Evolutionary conservation across 2,113 vertebrate species (phyloP).

Genomic region (Chascanopsetta lugubris): DNA sequence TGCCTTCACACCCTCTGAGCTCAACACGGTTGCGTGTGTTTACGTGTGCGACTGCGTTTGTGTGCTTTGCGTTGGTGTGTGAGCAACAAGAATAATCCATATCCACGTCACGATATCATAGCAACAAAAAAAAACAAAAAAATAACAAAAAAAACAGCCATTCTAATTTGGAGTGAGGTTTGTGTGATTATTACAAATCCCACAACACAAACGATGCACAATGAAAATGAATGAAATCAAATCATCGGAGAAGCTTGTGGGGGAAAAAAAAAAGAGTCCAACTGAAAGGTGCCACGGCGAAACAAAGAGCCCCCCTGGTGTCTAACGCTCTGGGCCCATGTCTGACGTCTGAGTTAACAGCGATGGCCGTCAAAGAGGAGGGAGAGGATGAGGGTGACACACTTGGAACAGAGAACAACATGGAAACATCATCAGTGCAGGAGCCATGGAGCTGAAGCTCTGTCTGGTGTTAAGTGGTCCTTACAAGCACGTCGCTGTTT

Average conservation of each 20-base stretch:
- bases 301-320: background rate
- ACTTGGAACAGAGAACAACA: slow-evolving; percentile 62
- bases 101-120: no score
- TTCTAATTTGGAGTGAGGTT: background rate
- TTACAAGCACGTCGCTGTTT: slow-evolving; percentile 99
- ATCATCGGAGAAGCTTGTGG: slow-evolving; percentile 42
- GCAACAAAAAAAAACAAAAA: background rate
- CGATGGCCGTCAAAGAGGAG: slow-evolving; percentile 35
- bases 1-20: no score
- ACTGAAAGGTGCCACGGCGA: slow-evolving; percentile 38
- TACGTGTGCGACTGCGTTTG: no score
- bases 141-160: no score
- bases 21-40: no score
- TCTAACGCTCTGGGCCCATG: slow-evolving; percentile 8
- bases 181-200: background rate
- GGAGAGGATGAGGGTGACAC: slow-evolving; percentile 59
- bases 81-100: no score
- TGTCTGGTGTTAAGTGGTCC: slow-evolving; percentile 90
- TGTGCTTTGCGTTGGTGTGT: no score
- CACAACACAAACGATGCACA: slow-evolving; percentile 49
- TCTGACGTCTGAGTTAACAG: slow-evolving; percentile 22
- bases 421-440: slow-evolving; percentile 70
- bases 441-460: slow-evolving; percentile 69
- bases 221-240: slow-evolving; percentile 73
- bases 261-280: slow-evolving; percentile 54